A percentile compares a stretch with the other conserved stretches of the same genome.
Conservation (phyloP, 2,888 invertebrate genomes). For the Ctenicera cuprea region DNA sequence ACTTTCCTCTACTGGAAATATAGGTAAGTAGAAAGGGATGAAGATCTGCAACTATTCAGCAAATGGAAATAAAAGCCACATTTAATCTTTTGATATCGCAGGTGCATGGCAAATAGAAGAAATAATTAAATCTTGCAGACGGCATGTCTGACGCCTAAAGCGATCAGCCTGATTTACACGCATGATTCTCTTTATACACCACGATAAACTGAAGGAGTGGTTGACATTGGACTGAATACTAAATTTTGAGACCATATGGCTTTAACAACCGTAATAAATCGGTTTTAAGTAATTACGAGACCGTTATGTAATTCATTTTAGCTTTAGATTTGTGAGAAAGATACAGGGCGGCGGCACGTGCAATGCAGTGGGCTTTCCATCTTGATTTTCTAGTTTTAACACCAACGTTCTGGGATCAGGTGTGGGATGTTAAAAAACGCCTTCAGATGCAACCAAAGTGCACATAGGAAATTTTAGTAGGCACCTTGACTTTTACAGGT, state of each 20-base stretch:
- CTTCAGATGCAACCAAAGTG: not conserved
- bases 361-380: slow-evolving; percentile 14
- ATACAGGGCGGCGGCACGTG: slow-evolving; percentile 22
- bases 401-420: slow-evolving; percentile 20
- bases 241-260: slow-evolving; percentile 56
- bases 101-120: slow-evolving; percentile 21
- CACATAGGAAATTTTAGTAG: no score
- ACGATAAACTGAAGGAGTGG: slow-evolving; percentile 44
- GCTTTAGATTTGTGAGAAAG: slow-evolving; percentile 17
- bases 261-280: slow-evolving; percentile 47
- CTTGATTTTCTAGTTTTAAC: slow-evolving; percentile 27
- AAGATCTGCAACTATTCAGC: not conserved
- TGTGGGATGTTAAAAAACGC: slow-evolving; percentile 12
- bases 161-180: slow-evolving; percentile 37
- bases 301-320: slow-evolving; percentile 46
- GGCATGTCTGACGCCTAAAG: slow-evolving; percentile 36
- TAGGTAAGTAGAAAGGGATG: not conserved
- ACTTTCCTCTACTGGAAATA: not conserved
- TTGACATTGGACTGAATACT: slow-evolving; percentile 54
- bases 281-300: slow-evolving; percentile 34
- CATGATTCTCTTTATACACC: slow-evolving; percentile 18
- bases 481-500: no score
- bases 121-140: slow-evolving; percentile 32
- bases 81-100: not conserved
- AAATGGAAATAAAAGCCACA: not conserved